Evolutionary conservation across 2,888 invertebrate genomes (phyloP), one percentile per base, ranked within the genome.

Genomic region (Drosophila stalkeri): DNA sequence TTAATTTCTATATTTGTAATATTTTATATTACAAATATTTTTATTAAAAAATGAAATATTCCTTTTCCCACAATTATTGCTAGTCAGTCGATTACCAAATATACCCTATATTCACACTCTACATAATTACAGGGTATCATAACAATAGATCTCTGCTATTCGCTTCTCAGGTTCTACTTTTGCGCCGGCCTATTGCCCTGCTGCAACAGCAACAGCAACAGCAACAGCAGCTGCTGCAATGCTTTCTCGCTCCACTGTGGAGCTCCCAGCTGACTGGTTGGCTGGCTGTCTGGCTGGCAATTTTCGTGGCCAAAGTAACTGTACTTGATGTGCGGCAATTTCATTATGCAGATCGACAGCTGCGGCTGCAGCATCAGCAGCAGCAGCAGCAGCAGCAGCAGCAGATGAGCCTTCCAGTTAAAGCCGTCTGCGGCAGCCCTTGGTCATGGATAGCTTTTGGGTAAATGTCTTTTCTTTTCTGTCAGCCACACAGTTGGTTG

Each of bases 311-410:
- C 55, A 61, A 44, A 65, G 64, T 84, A 86, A 84, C 84, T 81
- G 84, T 84, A 72, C 86, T 59, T 81, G 73, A 75, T 82, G 73
- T 61, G 64, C 82, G 44, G 74, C 65, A 71, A 80, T 84, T 81
- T 80, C 72, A 84, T 86, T 86, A 86, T 80, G 82, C 84, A 86
- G 84, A 86, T 86, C 80, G 84, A 71, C 86, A 71, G 64, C 72
- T 68, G 70, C 67, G 63, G 46, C 35, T 8, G 7, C 33, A 2
- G 11, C n/a, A 14, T 23, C 46, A n/a, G 51, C 35, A 8, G 11
- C n/a, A 14, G 46, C 46, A n/a, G 51, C 35, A 8, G n/a, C 46
- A 3, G 8, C 18, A n/a, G 35, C 46, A 3, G 11, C 16, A 51
- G 51, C 51, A 14, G 35, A 49, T 41, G 27, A 47, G 74, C 70